A percentile compares a stretch with the other conserved stretches of the same genome.
phyloP scores from a whole-genome alignment of 2,888 invertebrate genomes.

The Orchesellides sinensis region DNA sequence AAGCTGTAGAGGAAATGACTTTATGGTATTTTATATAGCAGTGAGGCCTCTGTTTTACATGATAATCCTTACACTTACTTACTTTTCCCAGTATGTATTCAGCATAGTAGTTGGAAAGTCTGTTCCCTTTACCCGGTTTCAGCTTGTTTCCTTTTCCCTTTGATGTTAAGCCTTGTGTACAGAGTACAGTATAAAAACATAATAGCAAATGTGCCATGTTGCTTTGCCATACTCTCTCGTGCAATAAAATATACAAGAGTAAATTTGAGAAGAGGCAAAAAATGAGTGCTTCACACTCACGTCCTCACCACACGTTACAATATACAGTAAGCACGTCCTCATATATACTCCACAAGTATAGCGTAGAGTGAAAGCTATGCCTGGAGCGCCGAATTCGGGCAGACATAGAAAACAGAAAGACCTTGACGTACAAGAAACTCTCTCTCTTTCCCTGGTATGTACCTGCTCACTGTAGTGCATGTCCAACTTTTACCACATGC shows the following conservation, averaged over 20 bases:
- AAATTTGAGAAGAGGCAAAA: conserved; percentile 14
- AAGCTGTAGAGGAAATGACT: neutral
- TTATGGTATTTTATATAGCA: neutral
- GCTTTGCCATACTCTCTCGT: neutral
- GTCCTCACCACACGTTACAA: conserved; percentile 41
- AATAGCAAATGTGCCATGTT: neutral
- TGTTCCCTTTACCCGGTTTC: conserved; percentile 62
- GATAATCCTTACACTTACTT: neutral
- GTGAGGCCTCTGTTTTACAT: neutral
- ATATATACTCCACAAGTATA: conserved; percentile 1
- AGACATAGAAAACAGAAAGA: neutral
- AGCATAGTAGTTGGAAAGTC: conserved; percentile 46
- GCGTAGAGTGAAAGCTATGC: neutral
- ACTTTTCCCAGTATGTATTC: neutral
- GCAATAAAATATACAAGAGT: neutral
- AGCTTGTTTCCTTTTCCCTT: conserved; percentile 49
- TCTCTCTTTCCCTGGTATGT: neutral
- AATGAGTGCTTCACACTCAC: too few species aligned
- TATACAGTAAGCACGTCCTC: neutral
- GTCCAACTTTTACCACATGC: conserved; percentile 17
- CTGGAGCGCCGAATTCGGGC: neutral
- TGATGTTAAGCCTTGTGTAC: neutral
- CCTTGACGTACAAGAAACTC: neutral
- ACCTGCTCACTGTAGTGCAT: conserved; percentile 20
- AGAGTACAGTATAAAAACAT: neutral